phyloP scores from a whole-genome alignment of 2,888 invertebrate species.

The Notodonta dromedarius region DNA sequence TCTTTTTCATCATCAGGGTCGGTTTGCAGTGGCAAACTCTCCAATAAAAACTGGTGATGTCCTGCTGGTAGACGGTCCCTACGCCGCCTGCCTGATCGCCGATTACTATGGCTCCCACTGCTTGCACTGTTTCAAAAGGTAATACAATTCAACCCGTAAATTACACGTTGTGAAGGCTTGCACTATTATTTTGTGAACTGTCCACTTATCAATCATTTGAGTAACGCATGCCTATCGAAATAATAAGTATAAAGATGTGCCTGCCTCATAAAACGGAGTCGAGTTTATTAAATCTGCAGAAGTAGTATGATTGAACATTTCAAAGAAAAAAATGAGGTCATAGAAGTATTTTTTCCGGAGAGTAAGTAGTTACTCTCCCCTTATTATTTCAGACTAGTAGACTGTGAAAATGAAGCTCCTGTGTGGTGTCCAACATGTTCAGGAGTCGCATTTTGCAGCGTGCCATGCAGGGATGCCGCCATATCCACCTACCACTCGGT shows the following conservation, averaged over 20 bases:
- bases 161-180: too few relatives aligned
- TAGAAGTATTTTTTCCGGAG: too few relatives aligned
- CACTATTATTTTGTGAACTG: too few relatives aligned
- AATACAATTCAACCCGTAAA: constrained; percentile 5
- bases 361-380: too few relatives aligned
- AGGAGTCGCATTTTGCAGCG: constrained; percentile 90
- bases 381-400: constrained; percentile 53
- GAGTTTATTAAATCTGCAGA: too few relatives aligned
- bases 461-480: constrained; percentile 86
- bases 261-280: too few relatives aligned
- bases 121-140: constrained; percentile 91
- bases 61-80: constrained; percentile 88
- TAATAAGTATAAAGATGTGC: too few relatives aligned
- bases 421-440: constrained; percentile 90
- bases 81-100: constrained; percentile 89
- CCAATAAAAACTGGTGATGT: constrained; percentile 88
- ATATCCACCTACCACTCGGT: constrained; percentile 87
- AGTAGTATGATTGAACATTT: too few relatives aligned
- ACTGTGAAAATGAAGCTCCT: constrained; percentile 78
- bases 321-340: too few relatives aligned
- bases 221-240: too few relatives aligned
- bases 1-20: constrained; percentile 76
- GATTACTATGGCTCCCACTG: constrained; percentile 92
- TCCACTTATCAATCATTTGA: too few relatives aligned
- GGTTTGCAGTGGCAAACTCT: constrained; percentile 87